A percentile compares a stretch with the other conserved stretches of the same genome.
These are phyloP conservation scores for Zhuqinia jingwanae DNA, from an alignment of 2,888 invertebrate species.

Conservation along the genomic window DNA sequence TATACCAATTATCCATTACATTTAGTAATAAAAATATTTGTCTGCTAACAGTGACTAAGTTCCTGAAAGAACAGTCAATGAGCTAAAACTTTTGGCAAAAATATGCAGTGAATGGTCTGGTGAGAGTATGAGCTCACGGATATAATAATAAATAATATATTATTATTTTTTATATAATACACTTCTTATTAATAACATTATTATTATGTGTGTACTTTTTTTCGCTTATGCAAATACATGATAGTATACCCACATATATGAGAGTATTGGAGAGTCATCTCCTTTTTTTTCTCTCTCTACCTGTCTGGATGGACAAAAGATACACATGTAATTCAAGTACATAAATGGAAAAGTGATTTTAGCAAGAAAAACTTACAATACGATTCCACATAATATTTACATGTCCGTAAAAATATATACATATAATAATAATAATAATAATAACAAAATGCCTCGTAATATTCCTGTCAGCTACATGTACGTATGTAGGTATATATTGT, in stretches of 20 bases:
- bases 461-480: too few relatives aligned
- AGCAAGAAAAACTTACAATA: too few relatives aligned
- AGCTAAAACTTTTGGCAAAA: too few relatives aligned
- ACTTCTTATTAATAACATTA: constrained; percentile 32
- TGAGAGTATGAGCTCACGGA: constrained; percentile 3
- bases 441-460: constrained; percentile 14
- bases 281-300: constrained; percentile 30
- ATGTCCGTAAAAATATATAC: too few relatives aligned
- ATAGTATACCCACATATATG: too few relatives aligned
- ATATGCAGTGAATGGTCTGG: too few relatives aligned
- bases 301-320: constrained; percentile 48
- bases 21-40: constrained; percentile 14
- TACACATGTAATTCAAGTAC: constrained; percentile 60
- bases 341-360: constrained; percentile 56
- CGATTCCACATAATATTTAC: too few relatives aligned
- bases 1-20: neutral
- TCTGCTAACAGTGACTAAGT: constrained; percentile 26
- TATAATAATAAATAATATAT: neutral
- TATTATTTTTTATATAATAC: too few relatives aligned
- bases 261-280: too few relatives aligned
- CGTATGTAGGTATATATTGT: too few relatives aligned
- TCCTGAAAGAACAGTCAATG: too few relatives aligned
- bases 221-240: neutral
- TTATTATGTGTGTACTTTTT: constrained; percentile 32
- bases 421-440: too few relatives aligned